Conservation (phyloP, 2,888 invertebrate species). For the Lochmaea capreae region DNA sequence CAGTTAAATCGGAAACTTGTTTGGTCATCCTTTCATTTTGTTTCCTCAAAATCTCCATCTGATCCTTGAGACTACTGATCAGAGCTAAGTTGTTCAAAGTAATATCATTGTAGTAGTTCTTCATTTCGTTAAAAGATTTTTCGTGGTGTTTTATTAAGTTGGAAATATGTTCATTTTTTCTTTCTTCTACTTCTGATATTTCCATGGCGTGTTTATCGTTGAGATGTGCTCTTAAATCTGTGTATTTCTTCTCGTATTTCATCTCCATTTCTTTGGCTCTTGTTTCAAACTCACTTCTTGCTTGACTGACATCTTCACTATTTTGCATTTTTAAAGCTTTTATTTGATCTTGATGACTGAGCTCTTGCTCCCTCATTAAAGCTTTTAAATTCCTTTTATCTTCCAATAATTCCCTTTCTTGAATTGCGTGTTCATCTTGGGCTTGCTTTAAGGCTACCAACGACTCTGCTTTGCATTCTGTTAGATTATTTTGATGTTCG, state of each 20-base stretch:
- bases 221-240: conserved; percentile 77
- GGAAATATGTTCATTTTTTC: conserved; percentile 89
- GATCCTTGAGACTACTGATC: conserved; percentile 85
- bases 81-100: conserved; percentile 92
- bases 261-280: conserved; percentile 76
- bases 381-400: conserved; percentile 79
- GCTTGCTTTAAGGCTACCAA: conserved; percentile 84
- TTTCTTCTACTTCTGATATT: conserved; percentile 89
- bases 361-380: conserved; percentile 76
- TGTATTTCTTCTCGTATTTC: conserved; percentile 81
- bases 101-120: conserved; percentile 95
- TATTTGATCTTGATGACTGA: conserved; percentile 79
- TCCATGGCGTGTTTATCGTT: conserved; percentile 81
- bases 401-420: conserved; percentile 80
- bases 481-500: conserved; percentile 88
- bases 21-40: conserved; percentile 84
- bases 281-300: conserved; percentile 74
- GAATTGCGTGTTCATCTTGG: conserved; percentile 83
- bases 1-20: conserved; percentile 74
- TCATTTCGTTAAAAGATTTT: conserved; percentile 87
- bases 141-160: conserved; percentile 86
- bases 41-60: conserved; percentile 80
- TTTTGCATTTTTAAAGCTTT: conserved; percentile 74
- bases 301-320: conserved; percentile 68
- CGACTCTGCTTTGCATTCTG: conserved; percentile 86